phyloP scores from a whole-genome alignment of 2,113 vertebrate species.

The Dromiciops gliroides region DNA sequence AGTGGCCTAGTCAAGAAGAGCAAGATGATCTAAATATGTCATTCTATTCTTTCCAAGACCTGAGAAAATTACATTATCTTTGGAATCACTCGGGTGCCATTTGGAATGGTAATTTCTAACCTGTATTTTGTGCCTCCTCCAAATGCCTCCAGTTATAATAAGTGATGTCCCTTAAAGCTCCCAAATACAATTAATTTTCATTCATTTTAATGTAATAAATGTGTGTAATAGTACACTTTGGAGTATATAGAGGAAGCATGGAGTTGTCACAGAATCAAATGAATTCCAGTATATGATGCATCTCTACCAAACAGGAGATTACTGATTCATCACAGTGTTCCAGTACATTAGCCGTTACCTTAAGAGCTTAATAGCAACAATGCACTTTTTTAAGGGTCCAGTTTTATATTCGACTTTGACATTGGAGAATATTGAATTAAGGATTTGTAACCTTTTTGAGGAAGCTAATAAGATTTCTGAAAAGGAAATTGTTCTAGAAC shows the following conservation, averaged over 20 bases:
- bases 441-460: slow-evolving; percentile 18
- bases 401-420: slow-evolving; percentile 13
- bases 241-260: neutral
- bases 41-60: neutral
- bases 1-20: neutral
- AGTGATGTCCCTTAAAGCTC: slow-evolving; percentile 11
- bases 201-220: slow-evolving; percentile 23
- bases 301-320: neutral
- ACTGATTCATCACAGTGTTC: slow-evolving; percentile 9
- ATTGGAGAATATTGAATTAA: slow-evolving; percentile 44
- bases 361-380: neutral
- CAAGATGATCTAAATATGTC: neutral
- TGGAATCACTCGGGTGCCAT: neutral
- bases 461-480: slow-evolving; percentile 35
- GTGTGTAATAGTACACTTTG: slow-evolving; percentile 6
- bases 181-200: neutral
- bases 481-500: slow-evolving; percentile 14
- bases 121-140: neutral
- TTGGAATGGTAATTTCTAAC: neutral
- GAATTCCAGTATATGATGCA: slow-evolving; percentile 25
- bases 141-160: neutral
- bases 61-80: neutral
- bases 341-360: slow-evolving; percentile 12
- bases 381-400: neutral
- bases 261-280: neutral